Conservation (phyloP, 2,797 vertebrate species). For the Hydrolagus colliei region DNA sequence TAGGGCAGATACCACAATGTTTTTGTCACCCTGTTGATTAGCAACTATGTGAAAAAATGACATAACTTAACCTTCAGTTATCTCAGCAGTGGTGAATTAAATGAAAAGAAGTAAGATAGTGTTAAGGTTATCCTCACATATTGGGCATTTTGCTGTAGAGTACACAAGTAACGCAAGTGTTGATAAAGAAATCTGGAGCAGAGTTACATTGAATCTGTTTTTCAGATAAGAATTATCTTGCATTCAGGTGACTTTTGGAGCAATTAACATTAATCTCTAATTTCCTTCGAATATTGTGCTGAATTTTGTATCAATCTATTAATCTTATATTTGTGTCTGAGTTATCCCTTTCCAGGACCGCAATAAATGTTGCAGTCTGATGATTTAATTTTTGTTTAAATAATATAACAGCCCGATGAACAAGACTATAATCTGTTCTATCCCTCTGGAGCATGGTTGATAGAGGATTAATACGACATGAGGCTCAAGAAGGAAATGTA, state of each 20-base stretch:
- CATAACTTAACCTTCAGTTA: not conserved
- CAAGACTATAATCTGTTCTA: too few relatives aligned
- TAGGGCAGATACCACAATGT: too few relatives aligned
- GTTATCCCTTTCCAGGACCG: not conserved
- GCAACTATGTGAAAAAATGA: not conserved
- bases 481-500: not conserved
- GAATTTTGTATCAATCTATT: not conserved
- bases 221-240: not conserved
- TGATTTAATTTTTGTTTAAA: slow-evolving; percentile 15
- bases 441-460: slow-evolving; percentile 8
- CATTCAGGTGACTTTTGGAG: not conserved
- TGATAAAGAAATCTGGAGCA: not conserved
- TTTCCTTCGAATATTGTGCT: not conserved
- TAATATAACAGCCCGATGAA: not conserved
- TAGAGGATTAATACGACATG: slow-evolving; percentile 24
- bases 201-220: not conserved
- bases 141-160: not conserved
- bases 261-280: not conserved
- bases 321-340: not conserved
- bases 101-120: not conserved
- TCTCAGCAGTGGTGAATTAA: not conserved
- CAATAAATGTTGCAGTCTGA: not conserved
- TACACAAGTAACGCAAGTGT: not conserved
- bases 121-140: not conserved
- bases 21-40: too few relatives aligned